Evolutionary conservation across 2,888 invertebrate genomes (phyloP), one percentile per base, ranked within the genome.

Genomic region (Metacarcinus magister): DNA sequence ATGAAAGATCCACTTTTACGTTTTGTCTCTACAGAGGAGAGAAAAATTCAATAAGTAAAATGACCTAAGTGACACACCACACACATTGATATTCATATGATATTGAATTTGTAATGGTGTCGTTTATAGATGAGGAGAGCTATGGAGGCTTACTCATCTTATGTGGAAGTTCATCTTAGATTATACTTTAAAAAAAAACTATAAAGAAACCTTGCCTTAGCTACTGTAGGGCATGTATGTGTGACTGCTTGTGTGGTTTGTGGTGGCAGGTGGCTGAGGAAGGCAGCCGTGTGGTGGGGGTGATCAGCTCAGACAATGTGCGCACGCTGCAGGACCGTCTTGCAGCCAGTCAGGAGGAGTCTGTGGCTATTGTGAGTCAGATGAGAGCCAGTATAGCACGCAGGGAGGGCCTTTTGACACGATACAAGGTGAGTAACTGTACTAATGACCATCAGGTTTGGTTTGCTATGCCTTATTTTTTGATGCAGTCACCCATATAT

Each of bases 301-400:
- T 96, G 91, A 92, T 96, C n/a, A 92, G 95, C 46, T n/a, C 82
- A 4, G 92, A 93, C 16, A 96, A 95, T 82, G 94, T 96, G 48
- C 87, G 67, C 44, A 75, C 75, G 2, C 89, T 96, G 44, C 95
- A 96, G 96, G 94, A 96, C 8, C 96, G 93, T 28, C 93, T 94
- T 5, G 43, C 95, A 43, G 95, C 93, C 46, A 95, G 95, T 82
- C 96, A 96, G 87, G 96, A 82, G 60, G 96, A 96, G 54, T 96
- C 96, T 46, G 67, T 89, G 32, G 91, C 96, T 16, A 93, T 96
- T 93, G 93, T 96, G 95, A 48, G 90, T 32, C 95, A 96, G n/a
- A 96, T 97, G 87, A 95, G 97, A 82, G 97, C 96, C n/a, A 96
- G 96, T 60, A 95, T 97, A 54, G 95, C 94, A 2, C 95, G 96